Conservation (phyloP, 2,797 vertebrate genomes). For the Lagodon rhomboides region DNA sequence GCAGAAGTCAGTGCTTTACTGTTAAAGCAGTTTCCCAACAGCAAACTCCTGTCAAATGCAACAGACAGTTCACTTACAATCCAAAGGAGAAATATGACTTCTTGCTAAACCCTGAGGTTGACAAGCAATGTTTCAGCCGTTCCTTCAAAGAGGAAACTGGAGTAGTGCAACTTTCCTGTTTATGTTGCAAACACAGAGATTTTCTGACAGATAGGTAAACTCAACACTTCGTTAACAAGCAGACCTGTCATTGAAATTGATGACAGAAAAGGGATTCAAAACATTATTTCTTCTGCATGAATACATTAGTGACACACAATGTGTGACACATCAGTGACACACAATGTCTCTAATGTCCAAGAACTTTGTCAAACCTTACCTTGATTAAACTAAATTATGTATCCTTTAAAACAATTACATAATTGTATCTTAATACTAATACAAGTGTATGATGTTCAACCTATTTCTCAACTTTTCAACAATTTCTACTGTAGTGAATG, state of each 20-base stretch:
- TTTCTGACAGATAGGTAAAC: neutral
- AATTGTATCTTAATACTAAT: neutral
- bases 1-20: constrained; percentile 1
- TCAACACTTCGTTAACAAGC: neutral
- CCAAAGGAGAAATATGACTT: constrained; percentile 11
- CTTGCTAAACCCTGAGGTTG: constrained; percentile 46
- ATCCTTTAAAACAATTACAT: neutral
- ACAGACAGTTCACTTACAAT: neutral
- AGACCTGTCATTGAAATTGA: neutral
- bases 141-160: constrained; percentile 14
- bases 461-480: neutral
- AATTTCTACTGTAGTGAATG: neutral
- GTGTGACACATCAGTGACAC: no score
- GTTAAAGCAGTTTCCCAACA: constrained; percentile 24
- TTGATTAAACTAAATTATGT: neutral
- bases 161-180: constrained; percentile 16
- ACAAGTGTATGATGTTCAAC: neutral
- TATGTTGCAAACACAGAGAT: constrained; percentile 33
- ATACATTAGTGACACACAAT: no score
- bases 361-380: neutral
- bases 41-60: neutral
- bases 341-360: neutral
- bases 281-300: neutral
- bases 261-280: neutral
- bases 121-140: constrained; percentile 36